Evolutionary conservation across 2,888 invertebrate genomes (phyloP), one percentile per base, ranked within the genome.

Genomic region (Pammene aurita): DNA sequence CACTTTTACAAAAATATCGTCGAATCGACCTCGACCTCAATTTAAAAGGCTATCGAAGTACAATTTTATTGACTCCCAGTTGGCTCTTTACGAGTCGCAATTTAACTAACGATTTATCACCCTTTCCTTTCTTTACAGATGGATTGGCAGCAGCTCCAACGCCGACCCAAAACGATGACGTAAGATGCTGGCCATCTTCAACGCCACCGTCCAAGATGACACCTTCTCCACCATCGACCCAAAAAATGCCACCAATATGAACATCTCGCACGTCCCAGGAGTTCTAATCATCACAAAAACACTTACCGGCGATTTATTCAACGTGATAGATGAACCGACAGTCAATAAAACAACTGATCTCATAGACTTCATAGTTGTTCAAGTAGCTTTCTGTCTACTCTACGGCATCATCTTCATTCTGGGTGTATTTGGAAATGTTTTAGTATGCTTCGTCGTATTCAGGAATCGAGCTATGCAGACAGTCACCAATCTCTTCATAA

Each of bases 401-500:
- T 98, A 98, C 86, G 92, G 94, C 2, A 89, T 95, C 9, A 97
- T 98, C 69, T 98, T 98, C 84, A 90, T 96, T 0, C 90, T 97
- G 13, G 98, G 98, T 0, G 92, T 97, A 0, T 95, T 95, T 75
- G 97, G 97, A 7, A 97, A 97, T 83, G 94, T 95, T 6, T 89
- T 98, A 13, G 97, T 98, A 34, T 96, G 97, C 80, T 97, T 95
- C 83, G 97, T 97, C 4, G 97, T 98, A 1, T 94, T 95, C 70
- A 93, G 96, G 7, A 97, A 97, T 83, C 94, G 95, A 77, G 95
- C 96, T 52, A 98, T 98, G 97, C 97, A 97, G 87, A 97, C 97
- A 0, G 97, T 98, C 62, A 98, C 98, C 14, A 98, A 98, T 84
- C 94, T 97, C 64, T 98, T 98, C 88, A 98, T 98, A 81, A 96